Evolutionary conservation across 2,797 vertebrate genomes (phyloP), one percentile per base, ranked within the genome.

Genomic region (Argyrosomus regius): DNA sequence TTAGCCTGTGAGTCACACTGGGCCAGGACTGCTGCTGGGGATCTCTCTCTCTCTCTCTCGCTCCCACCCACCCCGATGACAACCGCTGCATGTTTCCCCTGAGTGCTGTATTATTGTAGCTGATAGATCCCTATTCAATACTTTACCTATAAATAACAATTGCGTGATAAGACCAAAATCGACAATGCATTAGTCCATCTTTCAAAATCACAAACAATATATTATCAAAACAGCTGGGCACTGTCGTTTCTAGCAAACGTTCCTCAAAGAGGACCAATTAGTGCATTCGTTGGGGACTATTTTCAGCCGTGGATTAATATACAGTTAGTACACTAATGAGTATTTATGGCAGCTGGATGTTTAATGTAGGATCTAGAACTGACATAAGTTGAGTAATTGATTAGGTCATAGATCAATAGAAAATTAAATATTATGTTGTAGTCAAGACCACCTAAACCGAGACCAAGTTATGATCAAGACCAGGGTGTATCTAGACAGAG

Each of bases 1-100:
- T 93, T 92, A 92, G 90, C 82, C 89, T 84, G 86, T 87, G 93
- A 94, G 88, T 93, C 93, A 93, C 90, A 83, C 73, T 85, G 75
- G 91, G 82, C 84, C 82, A 82, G 79, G 60, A 72, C 77, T 81
- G 90, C 89, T 91, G 87, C 82, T 75, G 83, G 89, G 78, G 82
- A 82, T 90, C 60, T 88, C 82, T 86, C 68, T 62, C 78, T 72
- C 53, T 79, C 61, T 61, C 57, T 54, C 74, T 45, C 43, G 0
- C 43, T 45, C 13, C 62, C 68, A 58, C 71, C 68, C 69, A 50
- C 65, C 52, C 72, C 46, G 31, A 72, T 50, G 49, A 68, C 72
- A 77, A 78, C 75, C 75, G 39, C 68, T 73, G 67, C 75, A 50
- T 59, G 22, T 53, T 7, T 68, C 18, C 12, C 39, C 16, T 14